Evolutionary conservation across 2,888 invertebrate species (phyloP).

Genomic region (Hirtodrosophila alboralis): DNA sequence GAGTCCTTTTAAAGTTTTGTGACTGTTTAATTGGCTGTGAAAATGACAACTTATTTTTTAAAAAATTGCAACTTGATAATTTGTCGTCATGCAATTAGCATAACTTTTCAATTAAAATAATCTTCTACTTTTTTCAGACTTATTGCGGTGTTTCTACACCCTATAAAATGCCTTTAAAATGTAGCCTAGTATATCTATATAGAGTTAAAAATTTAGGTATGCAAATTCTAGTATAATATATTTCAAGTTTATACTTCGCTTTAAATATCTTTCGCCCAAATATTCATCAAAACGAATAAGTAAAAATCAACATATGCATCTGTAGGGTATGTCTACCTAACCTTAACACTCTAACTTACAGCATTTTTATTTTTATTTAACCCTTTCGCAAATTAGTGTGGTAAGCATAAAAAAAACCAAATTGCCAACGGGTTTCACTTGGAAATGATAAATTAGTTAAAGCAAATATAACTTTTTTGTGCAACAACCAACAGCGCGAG

Average conservation of each 20-base stretch:
- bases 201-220: no score
- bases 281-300: no score
- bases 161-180: no score
- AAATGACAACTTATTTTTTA: constrained; percentile 33
- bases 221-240: no score
- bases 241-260: no score
- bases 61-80: constrained; percentile 34
- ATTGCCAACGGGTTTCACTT: constrained; percentile 9
- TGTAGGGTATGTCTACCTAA: neutral
- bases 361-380: neutral
- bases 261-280: no score
- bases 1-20: constrained; percentile 37
- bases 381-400: constrained; percentile 35
- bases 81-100: constrained; percentile 48
- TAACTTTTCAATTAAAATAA: constrained; percentile 49
- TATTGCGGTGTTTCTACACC: constrained; percentile 1
- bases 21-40: constrained; percentile 66
- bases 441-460: constrained; percentile 57
- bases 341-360: neutral
- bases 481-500: constrained; percentile 1
- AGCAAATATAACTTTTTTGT: constrained; percentile 45
- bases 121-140: constrained; percentile 1
- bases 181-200: no score
- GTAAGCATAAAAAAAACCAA: constrained; percentile 7
- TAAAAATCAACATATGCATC: neutral